Evolutionary conservation across 1,140 invertebrate genomes (phyloP), one percentile per base, ranked within the genome.

Genomic region (Saccostrea echinata): DNA sequence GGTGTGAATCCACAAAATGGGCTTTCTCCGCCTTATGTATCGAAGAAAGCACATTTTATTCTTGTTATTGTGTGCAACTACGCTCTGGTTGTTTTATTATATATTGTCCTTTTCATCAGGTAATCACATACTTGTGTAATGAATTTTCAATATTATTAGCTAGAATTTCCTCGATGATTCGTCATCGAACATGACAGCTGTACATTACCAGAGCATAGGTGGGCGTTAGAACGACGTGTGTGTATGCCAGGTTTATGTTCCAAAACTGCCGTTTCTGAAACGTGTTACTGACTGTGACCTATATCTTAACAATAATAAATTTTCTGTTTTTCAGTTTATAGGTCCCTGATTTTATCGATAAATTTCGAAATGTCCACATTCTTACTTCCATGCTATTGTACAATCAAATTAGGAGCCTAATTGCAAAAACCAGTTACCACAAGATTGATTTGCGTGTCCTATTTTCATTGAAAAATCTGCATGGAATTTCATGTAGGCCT

Each of bases 141-240:
- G 3, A 9, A 16, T 24, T 76, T 27, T 76, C 27, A 13, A 76
- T 33, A 30, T 76, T 16, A 61, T 35, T 76, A 33, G 30, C 68
- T 30, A 12, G 68, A 76, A 76, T 76, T 76, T 76, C 68, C 68
- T 76, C 68, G 24, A 16, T 76, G 68, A 30, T 76, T 76, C 68
- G 68, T 76, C 24, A 13, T 33, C 30, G 30, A 18, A n/a, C n/a
- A n/a, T 43, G 43, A 27, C 30, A 27, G 6, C 68, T 30, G 68
- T 76, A 27, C 55, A 61, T 30, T 27, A 71, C 13, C 11, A 30
- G 68, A 13, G 68, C 24, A 30, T 30, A 16, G 27, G 27, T 76
- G 68, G 64, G 27, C 68, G 68, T 71, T 71, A 24, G 8, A 24
- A 33, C 3, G 68, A 13, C 27, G 16, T 57, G 55, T 24, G 24